Base-by-base conservation (phyloP, 2,113 vertebrate species). In the Clupea harengus region DNA sequence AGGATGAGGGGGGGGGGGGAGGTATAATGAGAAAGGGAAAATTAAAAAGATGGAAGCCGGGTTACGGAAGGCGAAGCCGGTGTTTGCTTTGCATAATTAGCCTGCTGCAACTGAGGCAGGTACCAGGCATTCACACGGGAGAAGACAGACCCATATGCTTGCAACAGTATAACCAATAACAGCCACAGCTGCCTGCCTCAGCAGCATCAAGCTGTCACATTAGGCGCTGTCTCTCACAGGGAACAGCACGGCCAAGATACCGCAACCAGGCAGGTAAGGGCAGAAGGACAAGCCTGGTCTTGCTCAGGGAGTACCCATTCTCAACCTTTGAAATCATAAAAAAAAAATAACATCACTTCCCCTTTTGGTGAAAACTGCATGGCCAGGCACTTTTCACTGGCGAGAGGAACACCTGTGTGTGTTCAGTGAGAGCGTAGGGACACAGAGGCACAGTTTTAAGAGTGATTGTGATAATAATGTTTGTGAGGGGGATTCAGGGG, bases 41-140 rank as follows among this genome's bases (percentile, higher is more conserved):
- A 78, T 78, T 78, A 78, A 78, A 78, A 78, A 78, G 72, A 78
- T 78, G 85, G 91, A 92, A 92, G 92, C 89, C 84, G 83, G 89
- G 87, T 92, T 91, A 91, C 89, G 92, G 91, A 92, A 92, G 92
- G 90, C 90, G 90, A 93, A 90, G 93, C 90, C 89, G 93, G 91
- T 94, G 94, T 95, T 95, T 95, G 92, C 91, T 91, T 89, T 93
- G 91, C 89, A 94, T 95, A 94, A 95, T 94, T 94, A 94, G 91
- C 93, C 90, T 92, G 92, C 92, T 93, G 93, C 93, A 91, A 91
- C 82, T 22, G 90, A 94, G 92, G 93, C 93, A 95, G 93, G 92
- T 93, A 93, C 45, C 28, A 39, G 49, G 44, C 89, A 84, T 92
- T 90, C 93, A 92, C 94, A 92, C 39, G 94, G 93, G 92, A 94